Percentiles rank a stretch among this genome's conserved stretches.
Conservation (phyloP, 2,888 invertebrate genomes). For the Gari tellinella region DNA sequence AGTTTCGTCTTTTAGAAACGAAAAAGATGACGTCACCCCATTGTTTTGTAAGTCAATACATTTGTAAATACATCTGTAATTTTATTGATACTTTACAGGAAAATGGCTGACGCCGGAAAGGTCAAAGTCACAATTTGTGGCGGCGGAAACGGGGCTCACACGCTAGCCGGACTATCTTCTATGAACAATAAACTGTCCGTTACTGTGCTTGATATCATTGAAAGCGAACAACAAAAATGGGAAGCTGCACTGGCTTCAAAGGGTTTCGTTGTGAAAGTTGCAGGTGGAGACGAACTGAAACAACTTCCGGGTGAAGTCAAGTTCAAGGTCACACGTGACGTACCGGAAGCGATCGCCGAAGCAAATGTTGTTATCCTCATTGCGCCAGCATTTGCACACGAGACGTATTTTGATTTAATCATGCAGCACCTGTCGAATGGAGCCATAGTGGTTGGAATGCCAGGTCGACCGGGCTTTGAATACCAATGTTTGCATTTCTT, state of each 20-base stretch:
- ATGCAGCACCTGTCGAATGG: conserved; percentile 56
- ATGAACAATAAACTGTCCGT: conserved; percentile 58
- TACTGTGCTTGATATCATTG: conserved; percentile 63
- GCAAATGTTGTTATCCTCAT: conserved; percentile 59
- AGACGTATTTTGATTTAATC: conserved; percentile 60
- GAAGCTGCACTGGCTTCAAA: no score
- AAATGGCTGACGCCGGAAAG: background rate
- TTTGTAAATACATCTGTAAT: no score
- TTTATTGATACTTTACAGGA: no score
- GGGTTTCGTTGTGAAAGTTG: conserved; percentile 45
- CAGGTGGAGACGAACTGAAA: conserved; percentile 15
- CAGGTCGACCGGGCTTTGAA: conserved; percentile 72
- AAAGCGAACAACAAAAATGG: conserved; percentile 49
- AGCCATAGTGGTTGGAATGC: conserved; percentile 64
- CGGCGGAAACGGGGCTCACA: conserved; percentile 75
- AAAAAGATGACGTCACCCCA: no score
- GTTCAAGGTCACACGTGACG: conserved; percentile 24
- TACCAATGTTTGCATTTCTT: conserved; percentile 59
- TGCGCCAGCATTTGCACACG: conserved; percentile 73
- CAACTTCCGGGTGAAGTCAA: conserved; percentile 21
- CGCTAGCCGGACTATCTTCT: conserved; percentile 65
- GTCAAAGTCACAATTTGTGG: conserved; percentile 65
- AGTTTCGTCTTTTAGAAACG: no score
- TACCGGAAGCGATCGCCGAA: background rate
- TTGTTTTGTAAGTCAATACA: no score